A percentile compares a stretch with the other conserved stretches of the same genome.
Evolutionary conservation across 2,797 vertebrate species (phyloP).

Genomic region (Aratinga solstitialis): DNA sequence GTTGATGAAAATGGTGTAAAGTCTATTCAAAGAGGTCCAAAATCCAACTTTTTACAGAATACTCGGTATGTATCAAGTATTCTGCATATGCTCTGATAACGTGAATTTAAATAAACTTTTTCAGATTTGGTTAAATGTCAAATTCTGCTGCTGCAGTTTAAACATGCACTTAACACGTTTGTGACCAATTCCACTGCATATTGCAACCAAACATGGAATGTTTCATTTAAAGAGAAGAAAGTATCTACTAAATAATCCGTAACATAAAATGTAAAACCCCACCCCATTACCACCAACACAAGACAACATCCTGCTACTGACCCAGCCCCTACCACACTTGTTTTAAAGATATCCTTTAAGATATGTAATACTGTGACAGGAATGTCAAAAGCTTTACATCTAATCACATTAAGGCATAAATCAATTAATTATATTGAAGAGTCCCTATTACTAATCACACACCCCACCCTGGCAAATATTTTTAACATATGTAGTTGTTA

Average conservation of each 20-base stretch:
- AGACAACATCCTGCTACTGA: neutral
- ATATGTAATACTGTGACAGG: neutral
- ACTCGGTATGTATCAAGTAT: neutral
- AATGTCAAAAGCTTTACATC: neutral
- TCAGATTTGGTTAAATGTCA: neutral
- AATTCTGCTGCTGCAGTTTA: neutral
- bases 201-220: neutral
- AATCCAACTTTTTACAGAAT: neutral
- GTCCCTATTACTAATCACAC: neutral
- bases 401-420: neutral
- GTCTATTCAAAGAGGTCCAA: neutral
- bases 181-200: neutral
- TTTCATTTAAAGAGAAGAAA: neutral
- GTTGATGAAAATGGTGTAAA: neutral
- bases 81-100: neutral
- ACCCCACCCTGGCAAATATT: neutral
- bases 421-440: neutral
- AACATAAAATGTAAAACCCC: neutral
- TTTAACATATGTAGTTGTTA: neutral
- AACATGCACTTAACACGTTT: neutral
- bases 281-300: neutral
- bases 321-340: accelerated
- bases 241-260: neutral
- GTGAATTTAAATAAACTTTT: neutral
- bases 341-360: neutral